Evolutionary conservation across 37 sponge, comb jelly and placozoan species (phyloP).

Genomic region (Eunapius fragilis): DNA sequence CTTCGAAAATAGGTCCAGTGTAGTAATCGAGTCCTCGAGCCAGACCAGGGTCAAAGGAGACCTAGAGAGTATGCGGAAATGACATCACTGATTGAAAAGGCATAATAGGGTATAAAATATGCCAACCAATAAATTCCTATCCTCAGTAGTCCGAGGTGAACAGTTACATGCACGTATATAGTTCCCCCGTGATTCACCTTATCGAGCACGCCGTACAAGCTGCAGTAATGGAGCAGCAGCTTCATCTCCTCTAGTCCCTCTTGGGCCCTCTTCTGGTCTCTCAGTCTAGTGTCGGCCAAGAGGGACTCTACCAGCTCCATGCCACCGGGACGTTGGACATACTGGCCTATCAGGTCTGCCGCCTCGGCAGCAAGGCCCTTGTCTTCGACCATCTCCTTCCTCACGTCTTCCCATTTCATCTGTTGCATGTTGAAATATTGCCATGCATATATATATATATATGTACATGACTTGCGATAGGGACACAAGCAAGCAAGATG

Average conservation of each 20-base stretch:
- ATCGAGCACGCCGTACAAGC: constrained; percentile 30
- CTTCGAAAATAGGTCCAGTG: constrained; percentile 43
- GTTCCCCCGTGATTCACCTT: neutral
- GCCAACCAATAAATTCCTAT: too few relatives aligned
- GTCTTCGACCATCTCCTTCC: constrained; percentile 65
- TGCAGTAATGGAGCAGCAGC: constrained; percentile 53
- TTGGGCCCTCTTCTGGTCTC: neutral
- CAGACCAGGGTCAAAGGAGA: constrained; percentile 74
- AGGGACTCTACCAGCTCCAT: constrained; percentile 29
- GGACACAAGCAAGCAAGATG: too few relatives aligned
- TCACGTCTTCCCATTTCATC: constrained; percentile 12
- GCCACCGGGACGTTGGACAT: constrained; percentile 55
- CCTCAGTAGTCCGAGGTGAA: too few relatives aligned
- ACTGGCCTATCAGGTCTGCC: constrained; percentile 75
- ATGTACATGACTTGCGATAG: too few relatives aligned
- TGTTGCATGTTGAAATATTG: too few relatives aligned
- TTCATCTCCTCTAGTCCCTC: constrained; percentile 57
- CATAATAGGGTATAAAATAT: neutral
- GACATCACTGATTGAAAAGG: too few relatives aligned
- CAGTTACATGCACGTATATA: too few relatives aligned
- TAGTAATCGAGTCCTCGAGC: constrained; percentile 80
- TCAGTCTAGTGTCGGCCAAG: constrained; percentile 18
- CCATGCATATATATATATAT: too few relatives aligned
- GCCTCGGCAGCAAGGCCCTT: constrained; percentile 54
- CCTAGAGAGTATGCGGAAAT: too few relatives aligned